phyloP scores from a whole-genome alignment of 2,888 invertebrate species.

The Melitaea athalia region DNA sequence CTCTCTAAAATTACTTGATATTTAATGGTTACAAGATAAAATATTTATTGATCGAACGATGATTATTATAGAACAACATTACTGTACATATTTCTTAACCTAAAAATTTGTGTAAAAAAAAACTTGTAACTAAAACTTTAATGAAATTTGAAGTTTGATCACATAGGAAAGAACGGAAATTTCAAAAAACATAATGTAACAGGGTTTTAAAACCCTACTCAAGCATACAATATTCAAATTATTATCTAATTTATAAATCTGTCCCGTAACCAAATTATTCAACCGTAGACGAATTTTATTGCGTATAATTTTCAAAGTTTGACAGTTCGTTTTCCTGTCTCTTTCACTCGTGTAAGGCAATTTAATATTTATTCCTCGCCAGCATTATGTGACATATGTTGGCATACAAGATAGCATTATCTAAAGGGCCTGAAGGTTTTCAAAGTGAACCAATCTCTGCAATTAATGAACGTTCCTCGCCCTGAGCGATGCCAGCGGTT shows the following conservation, averaged over 20 bases:
- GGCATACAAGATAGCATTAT: conserved; percentile 19
- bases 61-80: too few relatives aligned
- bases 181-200: too few relatives aligned
- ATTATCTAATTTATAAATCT: not conserved
- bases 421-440: conserved; percentile 14
- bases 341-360: not conserved
- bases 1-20: too few relatives aligned
- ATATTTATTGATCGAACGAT: too few relatives aligned
- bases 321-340: not conserved
- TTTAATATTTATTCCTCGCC: not conserved
- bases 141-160: too few relatives aligned
- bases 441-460: conserved; percentile 14
- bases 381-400: conserved; percentile 13
- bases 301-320: not conserved
- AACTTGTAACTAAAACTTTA: too few relatives aligned
- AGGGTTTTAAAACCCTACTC: too few relatives aligned
- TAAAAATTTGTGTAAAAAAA: too few relatives aligned
- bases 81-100: too few relatives aligned
- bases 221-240: too few relatives aligned
- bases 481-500: not conserved
- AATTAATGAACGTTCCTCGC: conserved; percentile 11
- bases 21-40: too few relatives aligned
- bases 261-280: not conserved
- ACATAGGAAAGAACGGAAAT: too few relatives aligned
- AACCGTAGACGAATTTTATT: not conserved